Evolutionary conservation across 2,797 vertebrate species (phyloP).

Genomic region (Heteromormyrus szaboi): DNA sequence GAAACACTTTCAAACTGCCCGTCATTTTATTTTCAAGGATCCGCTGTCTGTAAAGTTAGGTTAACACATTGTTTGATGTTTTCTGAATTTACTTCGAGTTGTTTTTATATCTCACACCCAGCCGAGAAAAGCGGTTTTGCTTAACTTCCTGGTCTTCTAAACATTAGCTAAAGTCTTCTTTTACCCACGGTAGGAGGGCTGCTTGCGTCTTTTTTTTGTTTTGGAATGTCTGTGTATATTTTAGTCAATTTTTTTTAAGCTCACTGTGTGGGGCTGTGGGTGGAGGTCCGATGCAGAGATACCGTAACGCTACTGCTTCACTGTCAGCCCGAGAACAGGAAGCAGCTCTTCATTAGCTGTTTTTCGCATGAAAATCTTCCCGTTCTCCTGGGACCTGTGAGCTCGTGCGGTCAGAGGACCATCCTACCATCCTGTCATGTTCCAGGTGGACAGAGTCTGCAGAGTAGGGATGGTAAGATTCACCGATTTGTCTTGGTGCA

Average conservation of each 20-base stretch:
- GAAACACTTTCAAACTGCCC: not conserved
- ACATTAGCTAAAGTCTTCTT: not conserved
- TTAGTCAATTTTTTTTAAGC: not conserved
- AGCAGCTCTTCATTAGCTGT: constrained; percentile 22
- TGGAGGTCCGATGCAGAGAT: not conserved
- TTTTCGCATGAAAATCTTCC: constrained; percentile 27
- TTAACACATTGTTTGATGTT: not conserved
- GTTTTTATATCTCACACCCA: not conserved
- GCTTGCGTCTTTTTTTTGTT: not conserved
- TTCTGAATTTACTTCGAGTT: not conserved
- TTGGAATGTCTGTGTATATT: not conserved
- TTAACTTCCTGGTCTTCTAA: not conserved
- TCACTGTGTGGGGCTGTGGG: not conserved
- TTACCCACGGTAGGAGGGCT: not conserved
- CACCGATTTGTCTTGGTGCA: not conserved
- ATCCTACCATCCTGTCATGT: not conserved
- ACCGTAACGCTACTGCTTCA: not conserved
- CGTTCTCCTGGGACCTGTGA: constrained; percentile 28
- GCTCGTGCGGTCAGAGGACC: not conserved
- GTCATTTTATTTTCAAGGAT: not conserved
- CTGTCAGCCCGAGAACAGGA: constrained; percentile 20
- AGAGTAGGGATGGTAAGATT: not conserved
- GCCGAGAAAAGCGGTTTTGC: not conserved
- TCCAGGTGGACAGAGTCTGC: not conserved
- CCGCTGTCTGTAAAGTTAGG: not conserved